phyloP scores from a whole-genome alignment of 2,888 invertebrate genomes.

The Papilio gigon region DNA sequence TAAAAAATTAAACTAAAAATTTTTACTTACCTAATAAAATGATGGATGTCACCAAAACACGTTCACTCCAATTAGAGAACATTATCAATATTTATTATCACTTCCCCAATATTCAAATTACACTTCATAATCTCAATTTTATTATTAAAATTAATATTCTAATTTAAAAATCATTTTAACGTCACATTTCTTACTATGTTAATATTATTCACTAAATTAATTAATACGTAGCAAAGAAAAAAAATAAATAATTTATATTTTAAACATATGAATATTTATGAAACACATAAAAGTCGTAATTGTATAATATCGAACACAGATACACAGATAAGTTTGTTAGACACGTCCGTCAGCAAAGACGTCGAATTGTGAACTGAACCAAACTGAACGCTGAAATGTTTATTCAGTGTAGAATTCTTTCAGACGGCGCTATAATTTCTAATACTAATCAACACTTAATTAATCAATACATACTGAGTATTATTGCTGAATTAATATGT shows the following conservation, averaged over 20 bases:
- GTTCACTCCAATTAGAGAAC: conserved; percentile 48
- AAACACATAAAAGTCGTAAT: background rate
- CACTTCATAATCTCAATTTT: conserved; percentile 19
- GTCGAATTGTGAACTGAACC: conserved; percentile 30
- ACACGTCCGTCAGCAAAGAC: conserved; percentile 20
- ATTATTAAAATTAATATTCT: background rate
- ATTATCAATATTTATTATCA: conserved; percentile 48
- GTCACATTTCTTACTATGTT: conserved; percentile 24
- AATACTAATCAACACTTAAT: conserved; percentile 30
- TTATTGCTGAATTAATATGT: background rate
- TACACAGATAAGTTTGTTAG: conserved; percentile 24
- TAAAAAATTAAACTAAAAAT: too few relatives aligned
- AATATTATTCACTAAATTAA: conserved; percentile 4
- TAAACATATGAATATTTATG: conserved; percentile 13
- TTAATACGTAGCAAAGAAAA: conserved; percentile 2
- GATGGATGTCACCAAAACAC: conserved; percentile 51
- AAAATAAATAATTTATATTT: conserved; percentile 12
- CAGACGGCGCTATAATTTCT: conserved; percentile 29
- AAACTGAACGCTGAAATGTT: conserved; percentile 35
- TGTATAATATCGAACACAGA: conserved; percentile 14
- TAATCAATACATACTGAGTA: background rate
- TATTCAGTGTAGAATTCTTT: conserved; percentile 4
- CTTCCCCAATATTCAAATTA: conserved; percentile 6
- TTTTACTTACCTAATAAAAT: conserved; percentile 58
- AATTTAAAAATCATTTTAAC: conserved; percentile 10